phyloP scores from a whole-genome alignment of 2,797 vertebrate genomes.

The Gymnoscopelus braueri region DNA sequence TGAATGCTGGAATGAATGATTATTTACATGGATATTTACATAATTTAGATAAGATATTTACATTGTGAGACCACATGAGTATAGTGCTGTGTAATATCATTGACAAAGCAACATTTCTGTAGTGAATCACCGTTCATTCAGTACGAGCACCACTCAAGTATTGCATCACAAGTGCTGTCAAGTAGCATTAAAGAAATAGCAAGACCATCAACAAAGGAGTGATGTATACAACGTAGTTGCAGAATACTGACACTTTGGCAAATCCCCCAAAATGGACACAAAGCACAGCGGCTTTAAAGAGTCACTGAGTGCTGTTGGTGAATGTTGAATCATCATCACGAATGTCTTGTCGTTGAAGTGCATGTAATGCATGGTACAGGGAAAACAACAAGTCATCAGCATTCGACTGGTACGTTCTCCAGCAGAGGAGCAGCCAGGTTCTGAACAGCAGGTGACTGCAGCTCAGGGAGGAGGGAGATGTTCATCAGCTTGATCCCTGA shows the following conservation, averaged over 20 bases:
- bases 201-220: slow-evolving; percentile 32
- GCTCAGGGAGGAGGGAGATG: slow-evolving; percentile 80
- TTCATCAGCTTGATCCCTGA: slow-evolving; percentile 87
- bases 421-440: slow-evolving; percentile 8
- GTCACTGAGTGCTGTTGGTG: not conserved
- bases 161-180: slow-evolving; percentile 52
- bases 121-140: slow-evolving; percentile 31
- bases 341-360: too few species aligned
- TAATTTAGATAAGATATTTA: too few species aligned
- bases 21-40: too few species aligned
- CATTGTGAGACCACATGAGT: too few species aligned
- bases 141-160: slow-evolving; percentile 43
- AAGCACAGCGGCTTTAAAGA: not conserved
- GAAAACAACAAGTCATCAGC: too few species aligned
- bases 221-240: slow-evolving; percentile 18
- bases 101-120: slow-evolving; percentile 40
- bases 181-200: slow-evolving; percentile 30
- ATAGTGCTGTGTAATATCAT: slow-evolving; percentile 6
- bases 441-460: slow-evolving; percentile 68
- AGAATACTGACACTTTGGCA: not conserved
- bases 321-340: not conserved
- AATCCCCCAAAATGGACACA: not conserved
- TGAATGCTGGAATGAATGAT: too few species aligned
- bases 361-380: too few species aligned
- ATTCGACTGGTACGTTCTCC: too few species aligned